These are phyloP conservation scores for Nasonia oneida DNA, from an alignment of 2,888 invertebrate species.

Conservation along the genomic window DNA sequence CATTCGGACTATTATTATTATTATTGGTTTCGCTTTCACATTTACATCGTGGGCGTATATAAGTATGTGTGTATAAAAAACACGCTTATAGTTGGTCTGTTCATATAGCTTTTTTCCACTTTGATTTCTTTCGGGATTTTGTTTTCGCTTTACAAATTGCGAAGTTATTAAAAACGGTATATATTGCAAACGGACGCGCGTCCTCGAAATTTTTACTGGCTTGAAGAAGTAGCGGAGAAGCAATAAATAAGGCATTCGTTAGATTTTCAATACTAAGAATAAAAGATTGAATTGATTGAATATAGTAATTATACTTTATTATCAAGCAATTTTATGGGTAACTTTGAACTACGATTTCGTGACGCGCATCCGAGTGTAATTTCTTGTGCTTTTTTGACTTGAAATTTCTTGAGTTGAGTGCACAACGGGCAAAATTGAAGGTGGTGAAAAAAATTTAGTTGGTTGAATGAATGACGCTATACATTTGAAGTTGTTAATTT, in stretches of 20 bases:
- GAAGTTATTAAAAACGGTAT: constrained; percentile 34
- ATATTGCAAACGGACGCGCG: constrained; percentile 21
- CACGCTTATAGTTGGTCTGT: constrained; percentile 33
- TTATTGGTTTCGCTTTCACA: constrained; percentile 50
- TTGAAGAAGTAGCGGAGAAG: neutral
- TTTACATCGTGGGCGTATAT: constrained; percentile 48
- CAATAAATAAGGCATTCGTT: neutral
- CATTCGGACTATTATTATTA: constrained; percentile 29
- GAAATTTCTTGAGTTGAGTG: neutral
- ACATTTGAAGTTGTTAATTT: no score
- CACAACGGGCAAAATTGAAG: neutral
- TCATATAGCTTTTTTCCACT: constrained; percentile 14
- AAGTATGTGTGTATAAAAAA: constrained; percentile 49
- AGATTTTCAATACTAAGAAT: neutral
- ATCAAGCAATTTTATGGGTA: neutral
- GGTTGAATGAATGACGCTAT: no score
- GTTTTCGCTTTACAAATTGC: constrained; percentile 24
- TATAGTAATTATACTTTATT: neutral
- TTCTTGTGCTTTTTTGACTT: constrained; percentile 12
- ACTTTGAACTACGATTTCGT: constrained; percentile 4
- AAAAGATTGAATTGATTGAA: neutral
- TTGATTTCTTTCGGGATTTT: constrained; percentile 7
- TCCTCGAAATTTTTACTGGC: constrained; percentile 2
- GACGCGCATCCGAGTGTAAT: constrained; percentile 32
- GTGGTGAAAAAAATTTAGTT: neutral